phyloP scores from a whole-genome alignment of 2,888 invertebrate genomes.

The Apomyelois bistriatella region DNA sequence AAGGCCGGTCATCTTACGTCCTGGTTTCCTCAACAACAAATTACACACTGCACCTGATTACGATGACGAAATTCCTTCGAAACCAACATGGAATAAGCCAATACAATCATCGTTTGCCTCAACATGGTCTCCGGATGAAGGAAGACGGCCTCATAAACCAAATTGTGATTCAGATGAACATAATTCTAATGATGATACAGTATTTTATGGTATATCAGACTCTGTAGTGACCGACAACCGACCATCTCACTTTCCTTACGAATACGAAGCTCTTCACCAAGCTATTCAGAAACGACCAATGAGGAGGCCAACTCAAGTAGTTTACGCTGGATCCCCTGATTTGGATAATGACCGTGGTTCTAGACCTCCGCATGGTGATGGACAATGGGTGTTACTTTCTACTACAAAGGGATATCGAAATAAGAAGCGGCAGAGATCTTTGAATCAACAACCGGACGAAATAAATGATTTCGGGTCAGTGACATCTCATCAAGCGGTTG shows the following conservation, averaged over 20 bases:
- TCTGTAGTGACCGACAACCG: conserved; percentile 70
- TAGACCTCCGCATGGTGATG: conserved; percentile 84
- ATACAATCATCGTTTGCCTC: conserved; percentile 49
- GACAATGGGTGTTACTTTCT: conserved; percentile 88
- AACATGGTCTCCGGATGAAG: conserved; percentile 65
- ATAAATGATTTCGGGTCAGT: conserved; percentile 46
- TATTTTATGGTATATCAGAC: conserved; percentile 65
- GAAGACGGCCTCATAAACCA: conserved; percentile 63
- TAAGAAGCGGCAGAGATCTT: conserved; percentile 68
- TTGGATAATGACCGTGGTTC: conserved; percentile 72
- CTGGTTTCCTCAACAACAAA: conserved; percentile 64
- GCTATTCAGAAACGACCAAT: conserved; percentile 54
- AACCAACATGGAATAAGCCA: conserved; percentile 61
- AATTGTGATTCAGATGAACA: conserved; percentile 61
- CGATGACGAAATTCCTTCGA: conserved; percentile 61
- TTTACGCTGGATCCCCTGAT: conserved; percentile 68
- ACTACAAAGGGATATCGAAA: conserved; percentile 88
- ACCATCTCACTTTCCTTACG: conserved; percentile 71
- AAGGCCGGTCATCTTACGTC: conserved; percentile 51
- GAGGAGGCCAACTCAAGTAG: conserved; percentile 67
- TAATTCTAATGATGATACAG: conserved; percentile 48
- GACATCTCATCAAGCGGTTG: conserved; percentile 77
- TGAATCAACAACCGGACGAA: conserved; percentile 44
- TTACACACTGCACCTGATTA: conserved; percentile 54
- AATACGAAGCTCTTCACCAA: conserved; percentile 67